Conservation (phyloP, 2,888 invertebrate species). For the Drosophila acutilabella region DNA sequence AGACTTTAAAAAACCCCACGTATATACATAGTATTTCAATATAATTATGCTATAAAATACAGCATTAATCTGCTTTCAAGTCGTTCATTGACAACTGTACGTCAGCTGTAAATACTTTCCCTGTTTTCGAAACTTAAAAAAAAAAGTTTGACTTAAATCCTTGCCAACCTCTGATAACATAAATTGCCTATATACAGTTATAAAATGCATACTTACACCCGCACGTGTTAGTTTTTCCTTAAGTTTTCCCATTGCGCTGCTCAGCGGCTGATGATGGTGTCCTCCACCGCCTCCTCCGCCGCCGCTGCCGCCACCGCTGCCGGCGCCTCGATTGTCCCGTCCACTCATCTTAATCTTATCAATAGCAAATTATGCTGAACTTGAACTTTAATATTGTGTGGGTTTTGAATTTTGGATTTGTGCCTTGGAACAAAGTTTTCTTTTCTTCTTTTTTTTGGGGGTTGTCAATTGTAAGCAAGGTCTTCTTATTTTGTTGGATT, state of each 20-base stretch:
- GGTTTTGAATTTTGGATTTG: background rate
- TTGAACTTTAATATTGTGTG: slow-evolving; percentile 52
- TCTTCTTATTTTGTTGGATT: slow-evolving; percentile 14
- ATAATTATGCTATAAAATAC: slow-evolving; percentile 19
- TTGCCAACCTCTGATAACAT: background rate
- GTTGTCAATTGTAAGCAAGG: slow-evolving; percentile 42
- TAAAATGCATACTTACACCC: slow-evolving; percentile 67
- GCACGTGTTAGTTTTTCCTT: slow-evolving; percentile 84
- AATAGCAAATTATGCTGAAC: slow-evolving; percentile 50
- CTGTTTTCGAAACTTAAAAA: too few relatives aligned
- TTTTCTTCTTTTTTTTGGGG: slow-evolving; percentile 18
- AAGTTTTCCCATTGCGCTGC: slow-evolving; percentile 84
- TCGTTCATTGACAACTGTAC: background rate
- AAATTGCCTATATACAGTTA: background rate
- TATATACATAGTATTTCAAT: slow-evolving; percentile 22
- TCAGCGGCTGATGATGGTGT: slow-evolving; percentile 76
- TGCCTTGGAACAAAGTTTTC: slow-evolving; percentile 19
- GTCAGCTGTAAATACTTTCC: too few relatives aligned
- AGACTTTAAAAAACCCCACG: too few relatives aligned
- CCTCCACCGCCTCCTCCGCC: slow-evolving; percentile 64
- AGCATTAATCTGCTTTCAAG: background rate
- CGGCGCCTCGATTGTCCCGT: slow-evolving; percentile 83
- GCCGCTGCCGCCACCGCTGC: slow-evolving; percentile 73
- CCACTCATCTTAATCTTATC: slow-evolving; percentile 85
- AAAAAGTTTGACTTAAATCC: background rate